Conservation (phyloP, 2,113 vertebrate species). For the Calypte anna region DNA sequence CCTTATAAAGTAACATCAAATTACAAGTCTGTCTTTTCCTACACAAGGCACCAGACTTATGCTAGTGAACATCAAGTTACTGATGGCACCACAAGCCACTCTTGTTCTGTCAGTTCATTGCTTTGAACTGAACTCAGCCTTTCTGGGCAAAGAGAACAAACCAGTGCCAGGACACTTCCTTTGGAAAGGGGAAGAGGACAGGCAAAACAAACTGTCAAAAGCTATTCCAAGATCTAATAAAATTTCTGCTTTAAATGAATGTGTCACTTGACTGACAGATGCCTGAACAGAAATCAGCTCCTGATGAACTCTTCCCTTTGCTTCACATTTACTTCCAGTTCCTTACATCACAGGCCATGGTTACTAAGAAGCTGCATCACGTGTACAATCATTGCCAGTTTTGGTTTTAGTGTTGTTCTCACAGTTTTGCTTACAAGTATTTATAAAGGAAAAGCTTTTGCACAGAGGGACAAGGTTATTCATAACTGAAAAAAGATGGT, state of each 20-base stretch:
- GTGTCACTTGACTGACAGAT: neutral
- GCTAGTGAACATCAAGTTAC: neutral
- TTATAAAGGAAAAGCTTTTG: neutral
- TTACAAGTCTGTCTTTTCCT: neutral
- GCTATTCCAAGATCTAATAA: neutral
- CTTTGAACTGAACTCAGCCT: neutral
- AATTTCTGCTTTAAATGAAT: neutral
- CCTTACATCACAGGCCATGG: no score
- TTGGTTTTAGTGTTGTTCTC: neutral
- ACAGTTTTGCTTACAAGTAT: neutral
- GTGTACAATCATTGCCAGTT: accelerated
- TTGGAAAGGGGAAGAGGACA: neutral
- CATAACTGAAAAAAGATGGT: neutral
- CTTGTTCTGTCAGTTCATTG: neutral
- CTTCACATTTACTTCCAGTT: no score
- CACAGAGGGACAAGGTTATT: neutral
- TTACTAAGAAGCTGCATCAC: neutral
- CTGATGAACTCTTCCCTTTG: no score
- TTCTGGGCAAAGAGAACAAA: neutral
- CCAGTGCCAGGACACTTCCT: neutral
- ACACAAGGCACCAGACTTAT: neutral
- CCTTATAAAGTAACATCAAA: neutral
- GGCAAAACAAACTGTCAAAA: conserved; percentile 27
- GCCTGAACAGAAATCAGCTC: no score
- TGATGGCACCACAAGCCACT: neutral